phyloP scores from a whole-genome alignment of 1,140 invertebrate genomes.

The Trypoxylus dichotomus region DNA sequence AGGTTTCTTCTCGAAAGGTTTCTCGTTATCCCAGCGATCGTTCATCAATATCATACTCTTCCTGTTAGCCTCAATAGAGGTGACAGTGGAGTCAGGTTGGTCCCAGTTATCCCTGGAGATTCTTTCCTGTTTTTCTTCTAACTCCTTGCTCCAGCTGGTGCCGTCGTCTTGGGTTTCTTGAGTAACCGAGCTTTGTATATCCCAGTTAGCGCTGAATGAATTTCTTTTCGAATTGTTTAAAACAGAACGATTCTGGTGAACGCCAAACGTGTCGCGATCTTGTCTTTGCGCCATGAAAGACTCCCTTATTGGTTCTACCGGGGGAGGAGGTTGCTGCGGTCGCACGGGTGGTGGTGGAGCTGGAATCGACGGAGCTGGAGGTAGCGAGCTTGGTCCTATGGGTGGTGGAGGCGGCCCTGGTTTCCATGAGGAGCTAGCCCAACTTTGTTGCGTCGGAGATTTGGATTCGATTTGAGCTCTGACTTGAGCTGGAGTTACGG shows the following conservation, averaged over 20 bases:
- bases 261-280: conserved; percentile 67
- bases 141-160: conserved; percentile 56
- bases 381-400: conserved; percentile 64
- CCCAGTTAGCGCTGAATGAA: conserved; percentile 67
- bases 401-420: conserved; percentile 69
- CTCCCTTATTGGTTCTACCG: conserved; percentile 63
- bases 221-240: conserved; percentile 58
- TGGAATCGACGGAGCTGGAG: conserved; percentile 63
- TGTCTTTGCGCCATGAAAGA: conserved; percentile 58
- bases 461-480: conserved; percentile 37
- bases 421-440: conserved; percentile 49
- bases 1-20: conserved; percentile 48
- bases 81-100: conserved; percentile 55
- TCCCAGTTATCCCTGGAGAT: conserved; percentile 52
- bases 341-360: conserved; percentile 64
- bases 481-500: conserved; percentile 53
- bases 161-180: conserved; percentile 50
- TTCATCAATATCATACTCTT: conserved; percentile 52
- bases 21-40: conserved; percentile 55
- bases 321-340: conserved; percentile 57
- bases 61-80: conserved; percentile 55
- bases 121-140: conserved; percentile 43
- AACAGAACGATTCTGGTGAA: conserved; percentile 60
- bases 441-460: conserved; percentile 44
- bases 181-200: conserved; percentile 62